Conservation (phyloP, 2,113 vertebrate species). For the Ploceus nigricollis region DNA sequence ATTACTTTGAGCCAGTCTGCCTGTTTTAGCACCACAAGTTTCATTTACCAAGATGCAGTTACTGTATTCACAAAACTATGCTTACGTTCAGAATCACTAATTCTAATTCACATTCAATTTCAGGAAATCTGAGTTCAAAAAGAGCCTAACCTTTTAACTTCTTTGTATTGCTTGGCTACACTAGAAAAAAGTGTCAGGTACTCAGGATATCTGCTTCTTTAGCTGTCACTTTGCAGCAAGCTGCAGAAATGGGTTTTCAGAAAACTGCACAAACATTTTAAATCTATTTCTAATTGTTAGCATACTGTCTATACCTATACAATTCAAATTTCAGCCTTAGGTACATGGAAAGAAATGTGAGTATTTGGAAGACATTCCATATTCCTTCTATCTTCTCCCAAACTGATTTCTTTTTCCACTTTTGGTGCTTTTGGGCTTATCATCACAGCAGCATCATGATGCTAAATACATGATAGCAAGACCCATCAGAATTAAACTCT, state of each 20-base stretch:
- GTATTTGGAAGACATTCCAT: not conserved
- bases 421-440: not conserved
- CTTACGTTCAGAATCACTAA: not conserved
- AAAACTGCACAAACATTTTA: not conserved
- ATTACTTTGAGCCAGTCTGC: not conserved
- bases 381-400: not conserved
- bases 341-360: not conserved
- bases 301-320: not conserved
- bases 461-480: not conserved
- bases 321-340: not conserved
- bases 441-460: not conserved
- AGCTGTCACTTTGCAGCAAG: not conserved
- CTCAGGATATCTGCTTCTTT: not conserved
- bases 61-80: not conserved
- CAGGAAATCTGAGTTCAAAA: not conserved
- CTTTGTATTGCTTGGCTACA: not conserved
- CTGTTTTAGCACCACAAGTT: not conserved
- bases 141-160: not conserved
- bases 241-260: not conserved
- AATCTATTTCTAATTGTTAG: not conserved
- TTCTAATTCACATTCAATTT: not conserved
- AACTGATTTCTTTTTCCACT: not conserved
- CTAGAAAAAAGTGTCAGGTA: not conserved
- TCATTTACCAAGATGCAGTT: not conserved
- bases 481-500: not conserved